Percentiles rank a stretch among this genome's conserved stretches.
These are phyloP conservation scores for Sphinx pinastri DNA, from an alignment of 2,888 invertebrate genomes.

Conservation along the genomic window DNA sequence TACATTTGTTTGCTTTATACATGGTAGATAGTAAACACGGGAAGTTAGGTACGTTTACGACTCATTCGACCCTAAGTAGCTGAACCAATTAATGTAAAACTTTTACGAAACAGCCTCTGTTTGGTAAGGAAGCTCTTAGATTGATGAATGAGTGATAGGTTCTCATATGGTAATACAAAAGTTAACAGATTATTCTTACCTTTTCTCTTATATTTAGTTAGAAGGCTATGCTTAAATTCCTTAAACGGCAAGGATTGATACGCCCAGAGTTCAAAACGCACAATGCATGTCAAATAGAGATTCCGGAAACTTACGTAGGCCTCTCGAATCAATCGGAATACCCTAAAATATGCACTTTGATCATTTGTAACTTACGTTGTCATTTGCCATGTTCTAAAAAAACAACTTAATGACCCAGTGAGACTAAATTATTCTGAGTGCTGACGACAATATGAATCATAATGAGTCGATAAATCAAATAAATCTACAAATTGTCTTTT, in stretches of 20 bases:
- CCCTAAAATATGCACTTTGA: too few relatives aligned
- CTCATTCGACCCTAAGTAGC: constrained; percentile 8
- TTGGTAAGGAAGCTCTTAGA: neutral
- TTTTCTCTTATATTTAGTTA: too few relatives aligned
- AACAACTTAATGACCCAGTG: too few relatives aligned
- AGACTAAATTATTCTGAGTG: neutral
- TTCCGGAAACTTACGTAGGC: too few relatives aligned
- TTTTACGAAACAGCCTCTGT: neutral
- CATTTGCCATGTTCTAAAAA: too few relatives aligned
- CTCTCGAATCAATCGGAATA: too few relatives aligned
- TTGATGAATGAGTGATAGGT: neutral
- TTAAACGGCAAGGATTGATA: too few relatives aligned
- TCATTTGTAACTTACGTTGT: too few relatives aligned
- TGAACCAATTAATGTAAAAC: constrained; percentile 6
- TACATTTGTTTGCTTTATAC: constrained; percentile 12
- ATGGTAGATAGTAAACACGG: constrained; percentile 10
- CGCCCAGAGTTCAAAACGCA: too few relatives aligned
- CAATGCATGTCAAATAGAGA: too few relatives aligned
- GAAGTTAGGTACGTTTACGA: constrained; percentile 8
- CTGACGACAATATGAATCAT: neutral
- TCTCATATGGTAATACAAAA: neutral
- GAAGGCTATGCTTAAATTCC: too few relatives aligned
- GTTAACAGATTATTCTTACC: too few relatives aligned
- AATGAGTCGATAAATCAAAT: constrained; percentile 6
- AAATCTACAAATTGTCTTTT: constrained; percentile 15